These are phyloP conservation scores for Dermochelys coriacea DNA, from an alignment of 2,797 vertebrate genomes.

Conservation along the genomic window DNA sequence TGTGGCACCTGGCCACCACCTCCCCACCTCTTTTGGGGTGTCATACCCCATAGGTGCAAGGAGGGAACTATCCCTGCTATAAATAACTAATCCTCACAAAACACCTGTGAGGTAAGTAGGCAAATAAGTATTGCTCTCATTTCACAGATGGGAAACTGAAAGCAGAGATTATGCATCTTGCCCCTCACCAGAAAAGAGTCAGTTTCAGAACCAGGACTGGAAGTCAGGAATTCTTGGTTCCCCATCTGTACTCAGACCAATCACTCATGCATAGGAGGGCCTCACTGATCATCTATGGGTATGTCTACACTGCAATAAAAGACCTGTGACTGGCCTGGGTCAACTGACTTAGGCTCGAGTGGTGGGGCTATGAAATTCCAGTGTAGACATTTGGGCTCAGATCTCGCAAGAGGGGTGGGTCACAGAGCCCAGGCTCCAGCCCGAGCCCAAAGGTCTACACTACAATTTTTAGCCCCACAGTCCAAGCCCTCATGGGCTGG, in stretches of 20 bases:
- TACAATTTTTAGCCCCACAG: background rate
- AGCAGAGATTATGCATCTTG: background rate
- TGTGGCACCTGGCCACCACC: background rate
- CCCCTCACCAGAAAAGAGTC: accelerated
- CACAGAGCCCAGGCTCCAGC: background rate
- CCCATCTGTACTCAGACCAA: background rate
- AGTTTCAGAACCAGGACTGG: accelerated
- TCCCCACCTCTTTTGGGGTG: background rate
- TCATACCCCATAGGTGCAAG: background rate
- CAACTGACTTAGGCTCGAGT: background rate
- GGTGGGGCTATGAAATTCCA: background rate
- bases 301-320: background rate
- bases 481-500: background rate
- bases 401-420: too few species aligned
- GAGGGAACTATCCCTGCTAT: background rate
- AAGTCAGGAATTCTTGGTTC: background rate
- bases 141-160: background rate
- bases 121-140: background rate
- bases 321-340: background rate
- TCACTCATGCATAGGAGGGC: background rate
- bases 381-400: background rate
- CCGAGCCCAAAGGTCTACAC: background rate
- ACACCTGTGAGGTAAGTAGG: background rate
- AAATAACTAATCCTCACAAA: background rate
- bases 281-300: background rate